These are phyloP conservation scores for Kryphioiulus occultus DNA, from an alignment of 2,888 invertebrate genomes.

Conservation along the genomic window DNA sequence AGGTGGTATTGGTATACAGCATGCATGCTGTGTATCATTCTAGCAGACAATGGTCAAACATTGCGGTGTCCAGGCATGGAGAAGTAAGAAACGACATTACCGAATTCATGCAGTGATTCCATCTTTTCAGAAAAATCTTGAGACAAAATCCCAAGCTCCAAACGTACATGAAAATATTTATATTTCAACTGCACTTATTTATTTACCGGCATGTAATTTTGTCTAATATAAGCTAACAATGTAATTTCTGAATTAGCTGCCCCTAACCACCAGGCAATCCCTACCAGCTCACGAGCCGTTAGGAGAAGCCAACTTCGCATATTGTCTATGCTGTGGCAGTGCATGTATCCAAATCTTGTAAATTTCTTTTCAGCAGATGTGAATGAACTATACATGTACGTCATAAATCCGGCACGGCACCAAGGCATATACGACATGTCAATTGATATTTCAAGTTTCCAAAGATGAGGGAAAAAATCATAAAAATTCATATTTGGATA, in stretches of 20 bases:
- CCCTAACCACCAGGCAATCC: too few species aligned
- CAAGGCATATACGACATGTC: background rate
- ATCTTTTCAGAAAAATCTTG: background rate
- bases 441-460: background rate
- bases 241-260: too few species aligned
- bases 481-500: conserved; percentile 1
- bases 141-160: too few species aligned
- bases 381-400: background rate
- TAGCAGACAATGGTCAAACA: background rate
- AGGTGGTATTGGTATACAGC: background rate
- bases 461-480: background rate
- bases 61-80: background rate
- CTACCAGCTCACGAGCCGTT: too few species aligned
- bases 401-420: background rate
- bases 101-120: background rate
- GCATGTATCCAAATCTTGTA: too few species aligned
- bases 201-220: too few species aligned
- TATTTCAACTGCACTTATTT: too few species aligned
- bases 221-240: too few species aligned
- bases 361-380: background rate
- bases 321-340: too few species aligned
- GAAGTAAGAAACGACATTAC: background rate
- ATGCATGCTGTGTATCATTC: background rate
- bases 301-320: too few species aligned
- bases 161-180: too few species aligned